Base-by-base conservation (phyloP, 2,797 vertebrate species). In the Loris lydekkerianus region DNA sequence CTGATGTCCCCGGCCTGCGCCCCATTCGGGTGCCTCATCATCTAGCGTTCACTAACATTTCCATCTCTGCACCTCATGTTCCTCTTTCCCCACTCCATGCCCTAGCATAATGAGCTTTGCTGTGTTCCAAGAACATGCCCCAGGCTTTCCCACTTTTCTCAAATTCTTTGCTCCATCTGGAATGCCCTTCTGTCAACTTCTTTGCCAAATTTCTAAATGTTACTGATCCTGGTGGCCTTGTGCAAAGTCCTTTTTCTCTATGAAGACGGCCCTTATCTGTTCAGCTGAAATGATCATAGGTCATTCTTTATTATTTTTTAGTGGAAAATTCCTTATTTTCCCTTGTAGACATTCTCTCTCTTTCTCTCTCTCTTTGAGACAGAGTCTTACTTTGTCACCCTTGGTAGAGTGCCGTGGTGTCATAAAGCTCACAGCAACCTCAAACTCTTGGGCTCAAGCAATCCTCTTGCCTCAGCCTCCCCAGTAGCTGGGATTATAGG, bases 111-210 rank as follows among this genome's bases (percentile, higher is more conserved):
- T 61, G 40, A 94, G 76, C 84, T 87, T 96, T 81, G 8, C 80
- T 84, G 61, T 93, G 86, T 91, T 96, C 86, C 86, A 89, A 97
- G 95, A 58, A 84, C 92, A 73, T 31, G 96, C 95, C 91, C 10
- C 86, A 86, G 96, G 97, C 96, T 94, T 83, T 93, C 82, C 86
- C 70, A 87, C 56, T 82, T 95, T 76, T 92, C 69, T 95, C 43
- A 63, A 60, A 92, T 92, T 95, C 95, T 95, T 92, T 53, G 27
- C 91, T 95, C 96, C 95, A 97, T 95, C 96, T 97, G 97, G 96
- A 96, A 96, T 77, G 89, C 14, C 92, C 97, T 95, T 97, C 95
- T 96, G 95, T 96, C 87, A 92, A 53, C 34, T 70, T 83, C 80
- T 84, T 93, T 77, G 91, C 93, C 97, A 95, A 96, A 77, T 93